phyloP scores from a whole-genome alignment of 1,140 invertebrate species.

The Saccostrea echinata region DNA sequence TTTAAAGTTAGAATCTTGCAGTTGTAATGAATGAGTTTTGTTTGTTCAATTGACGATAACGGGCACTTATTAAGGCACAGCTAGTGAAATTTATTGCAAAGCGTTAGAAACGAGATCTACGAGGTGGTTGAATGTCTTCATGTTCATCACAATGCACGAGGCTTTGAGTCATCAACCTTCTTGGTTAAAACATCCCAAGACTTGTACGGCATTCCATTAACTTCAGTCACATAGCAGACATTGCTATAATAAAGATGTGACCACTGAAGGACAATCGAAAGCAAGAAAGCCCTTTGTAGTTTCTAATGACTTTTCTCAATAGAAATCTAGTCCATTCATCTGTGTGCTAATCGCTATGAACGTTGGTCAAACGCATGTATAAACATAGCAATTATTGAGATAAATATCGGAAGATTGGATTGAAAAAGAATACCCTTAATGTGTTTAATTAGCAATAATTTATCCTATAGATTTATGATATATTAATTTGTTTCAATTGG shows the following conservation, averaged over 20 bases:
- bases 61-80: not conserved
- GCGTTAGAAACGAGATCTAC: constrained; percentile 11
- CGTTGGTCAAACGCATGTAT: not conserved
- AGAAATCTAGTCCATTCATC: not conserved
- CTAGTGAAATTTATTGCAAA: not conserved
- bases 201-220: not conserved
- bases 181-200: not conserved
- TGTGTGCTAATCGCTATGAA: not conserved
- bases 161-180: constrained; percentile 1
- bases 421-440: constrained; percentile 15
- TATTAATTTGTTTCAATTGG: constrained; percentile 4
- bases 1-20: constrained; percentile 2
- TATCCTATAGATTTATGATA: constrained; percentile 23
- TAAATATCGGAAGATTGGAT: not conserved
- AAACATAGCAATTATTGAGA: not conserved
- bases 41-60: constrained; percentile 15
- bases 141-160: not conserved
- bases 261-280: constrained; percentile 19
- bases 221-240: not conserved
- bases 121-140: not conserved
- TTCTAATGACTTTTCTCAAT: not conserved
- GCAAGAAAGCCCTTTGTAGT: constrained; percentile 1
- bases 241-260: not conserved
- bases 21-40: constrained; percentile 19
- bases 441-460: constrained; percentile 33